phyloP scores from a whole-genome alignment of 2,797 vertebrate species.

The Catostomus latipinnis region DNA sequence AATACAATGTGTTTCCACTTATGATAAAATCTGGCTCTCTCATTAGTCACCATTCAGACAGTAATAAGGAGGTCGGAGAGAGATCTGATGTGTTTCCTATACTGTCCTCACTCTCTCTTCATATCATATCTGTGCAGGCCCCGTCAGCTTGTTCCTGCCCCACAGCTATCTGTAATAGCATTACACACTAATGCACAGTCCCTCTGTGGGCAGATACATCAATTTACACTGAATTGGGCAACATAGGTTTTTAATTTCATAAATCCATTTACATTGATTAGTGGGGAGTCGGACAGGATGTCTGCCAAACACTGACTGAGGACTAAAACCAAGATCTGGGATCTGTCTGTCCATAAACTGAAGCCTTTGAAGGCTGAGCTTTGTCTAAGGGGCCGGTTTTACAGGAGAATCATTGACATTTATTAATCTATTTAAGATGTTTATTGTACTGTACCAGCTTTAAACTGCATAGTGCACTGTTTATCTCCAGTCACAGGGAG shows the following conservation, averaged over 20 bases:
- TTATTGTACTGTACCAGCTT: constrained; percentile 16
- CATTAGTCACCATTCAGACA: constrained; percentile 29
- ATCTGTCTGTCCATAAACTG: constrained; percentile 40
- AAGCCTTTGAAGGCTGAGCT: not conserved
- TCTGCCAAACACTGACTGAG: constrained; percentile 63
- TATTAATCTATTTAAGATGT: constrained; percentile 31
- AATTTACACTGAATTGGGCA: constrained; percentile 65
- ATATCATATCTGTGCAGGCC: constrained; percentile 41
- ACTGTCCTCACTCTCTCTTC: constrained; percentile 14
- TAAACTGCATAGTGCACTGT: constrained; percentile 17
- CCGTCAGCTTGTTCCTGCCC: constrained; percentile 49
- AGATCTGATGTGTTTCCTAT: constrained; percentile 37
- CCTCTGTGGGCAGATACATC: constrained; percentile 56
- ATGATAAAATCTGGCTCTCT: constrained; percentile 20
- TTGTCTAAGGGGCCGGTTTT: constrained; percentile 31
- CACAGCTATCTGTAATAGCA: constrained; percentile 66
- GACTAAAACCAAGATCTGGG: constrained; percentile 67
- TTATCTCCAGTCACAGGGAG: too few species aligned
- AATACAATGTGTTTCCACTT: not conserved
- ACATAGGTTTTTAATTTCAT: constrained; percentile 75
- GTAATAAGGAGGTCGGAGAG: constrained; percentile 38
- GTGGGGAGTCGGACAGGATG: constrained; percentile 64
- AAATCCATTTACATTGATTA: constrained; percentile 73
- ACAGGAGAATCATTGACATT: constrained; percentile 19
- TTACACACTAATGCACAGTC: constrained; percentile 69